Base-by-base conservation (phyloP, 2,113 vertebrate species). In the Potamarius usumacintae region DNA sequence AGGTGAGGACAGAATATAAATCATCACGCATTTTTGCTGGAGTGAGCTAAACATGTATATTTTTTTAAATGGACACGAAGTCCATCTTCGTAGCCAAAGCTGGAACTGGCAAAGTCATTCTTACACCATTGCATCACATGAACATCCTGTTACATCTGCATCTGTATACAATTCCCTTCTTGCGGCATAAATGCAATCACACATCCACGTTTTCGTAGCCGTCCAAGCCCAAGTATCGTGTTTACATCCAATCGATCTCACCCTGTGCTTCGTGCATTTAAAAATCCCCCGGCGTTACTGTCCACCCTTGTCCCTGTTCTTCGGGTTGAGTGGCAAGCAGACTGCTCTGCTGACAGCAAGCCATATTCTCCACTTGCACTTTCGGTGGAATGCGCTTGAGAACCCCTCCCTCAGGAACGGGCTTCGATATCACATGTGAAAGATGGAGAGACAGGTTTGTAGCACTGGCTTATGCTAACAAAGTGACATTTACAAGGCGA, bases 261-360 rank as follows among this genome's bases (percentile, higher is more conserved):
- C 5, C 30, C 30, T 78, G 71, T 48, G 69, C 30, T 60, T 69
- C 20, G 10, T 53, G 22, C 42, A 42, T 34, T 27, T 79, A 11
- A 5, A 72, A 81, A 65, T 86, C 9, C 12, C 69, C 25, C 9
- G 0, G 30, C 53, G 30, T 55, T 77, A 62, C 53, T 63, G 27
- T 84, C 53, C 69, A 55, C 63, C 55, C 82, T 83, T 42, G n/a
- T 80, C 52, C 27, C 65, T 25, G 58, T 27, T 15, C 27, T 22
- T 50, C 4, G 60, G 58, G 72, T 34, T 55, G 84, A 89, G 67
- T 83, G 88, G 78, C 80, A 76, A 82, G 85, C 34, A 18, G 85
- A 91, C 74, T 63, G 57, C 83, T 86, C 78, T 89, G 90, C 89
- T 91, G 90, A 90, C 89, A 86, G 90, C 72, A 57, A 65, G 76